These are phyloP conservation scores for Amphiduros pacificus DNA, from an alignment of 2,888 invertebrate genomes.

Conservation along the genomic window DNA sequence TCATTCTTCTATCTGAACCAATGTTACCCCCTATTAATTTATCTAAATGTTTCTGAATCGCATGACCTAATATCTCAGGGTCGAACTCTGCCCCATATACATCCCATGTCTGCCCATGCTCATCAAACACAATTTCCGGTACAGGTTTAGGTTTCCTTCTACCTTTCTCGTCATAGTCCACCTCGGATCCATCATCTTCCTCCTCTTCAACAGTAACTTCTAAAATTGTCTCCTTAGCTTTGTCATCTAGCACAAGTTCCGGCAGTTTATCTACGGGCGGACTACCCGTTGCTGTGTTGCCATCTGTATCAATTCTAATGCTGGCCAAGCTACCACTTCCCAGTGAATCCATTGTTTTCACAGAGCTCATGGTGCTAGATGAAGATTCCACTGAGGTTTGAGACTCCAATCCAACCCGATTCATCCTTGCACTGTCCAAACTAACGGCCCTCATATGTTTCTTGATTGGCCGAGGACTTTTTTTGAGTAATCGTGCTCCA, in stretches of 20 bases:
- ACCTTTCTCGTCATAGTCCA: background rate
- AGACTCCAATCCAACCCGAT: slow-evolving; percentile 5
- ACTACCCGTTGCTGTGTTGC: background rate
- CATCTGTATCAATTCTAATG: background rate
- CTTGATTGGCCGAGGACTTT: slow-evolving; percentile 16
- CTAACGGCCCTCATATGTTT: slow-evolving; percentile 11
- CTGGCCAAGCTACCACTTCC: background rate
- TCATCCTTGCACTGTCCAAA: slow-evolving; percentile 12
- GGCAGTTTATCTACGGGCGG: slow-evolving; percentile 1
- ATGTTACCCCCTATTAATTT: slow-evolving; percentile 23
- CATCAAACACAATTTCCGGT: slow-evolving; percentile 35
- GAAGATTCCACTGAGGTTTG: slow-evolving; percentile 16
- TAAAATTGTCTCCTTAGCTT: slow-evolving; percentile 10
- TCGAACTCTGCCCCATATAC: slow-evolving; percentile 41
- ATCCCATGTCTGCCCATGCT: slow-evolving; percentile 41
- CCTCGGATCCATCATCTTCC: background rate
- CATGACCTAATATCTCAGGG: slow-evolving; percentile 35
- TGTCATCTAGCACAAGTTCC: slow-evolving; percentile 12
- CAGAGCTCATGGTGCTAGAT: slow-evolving; percentile 18
- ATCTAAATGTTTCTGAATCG: slow-evolving; percentile 35
- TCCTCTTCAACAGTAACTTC: background rate
- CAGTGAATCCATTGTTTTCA: background rate
- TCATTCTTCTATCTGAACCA: background rate
- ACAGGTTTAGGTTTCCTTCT: slow-evolving; percentile 11
- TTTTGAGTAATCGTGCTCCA: background rate